These are phyloP conservation scores for Dascyllus trimaculatus DNA, from an alignment of 2,113 vertebrate species.

Conservation along the genomic window DNA sequence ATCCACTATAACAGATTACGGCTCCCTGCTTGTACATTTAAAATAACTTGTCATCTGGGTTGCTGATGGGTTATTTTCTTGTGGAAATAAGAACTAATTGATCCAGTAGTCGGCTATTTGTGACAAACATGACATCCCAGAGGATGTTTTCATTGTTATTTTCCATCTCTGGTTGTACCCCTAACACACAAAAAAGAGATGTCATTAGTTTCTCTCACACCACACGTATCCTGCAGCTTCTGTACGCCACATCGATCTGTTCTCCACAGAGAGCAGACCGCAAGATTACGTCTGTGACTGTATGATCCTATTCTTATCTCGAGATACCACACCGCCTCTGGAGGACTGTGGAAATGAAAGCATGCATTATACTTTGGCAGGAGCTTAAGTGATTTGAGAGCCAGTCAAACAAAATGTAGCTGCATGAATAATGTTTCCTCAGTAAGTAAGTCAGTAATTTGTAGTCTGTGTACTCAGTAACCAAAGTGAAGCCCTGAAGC, in stretches of 20 bases:
- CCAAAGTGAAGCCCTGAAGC: no score
- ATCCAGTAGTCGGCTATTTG: neutral
- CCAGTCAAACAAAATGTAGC: neutral
- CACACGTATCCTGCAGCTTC: conserved; percentile 30
- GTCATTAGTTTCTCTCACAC: conserved; percentile 24
- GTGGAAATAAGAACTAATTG: neutral
- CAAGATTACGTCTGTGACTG: conserved; percentile 19
- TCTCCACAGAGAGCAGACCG: conserved; percentile 17
- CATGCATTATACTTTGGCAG: conserved; percentile 27
- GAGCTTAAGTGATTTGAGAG: conserved; percentile 22
- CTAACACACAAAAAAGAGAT: neutral
- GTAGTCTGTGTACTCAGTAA: neutral
- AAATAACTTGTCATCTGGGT: no score
- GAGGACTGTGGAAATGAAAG: conserved; percentile 27
- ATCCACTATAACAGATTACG: no score
- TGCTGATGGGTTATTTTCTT: no score
- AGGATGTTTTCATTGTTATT: conserved; percentile 1
- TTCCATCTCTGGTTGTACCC: neutral
- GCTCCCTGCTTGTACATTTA: no score
- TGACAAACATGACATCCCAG: neutral
- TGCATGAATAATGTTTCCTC: conserved; percentile 7
- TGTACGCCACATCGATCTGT: conserved; percentile 25
- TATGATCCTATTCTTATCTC: conserved; percentile 35
- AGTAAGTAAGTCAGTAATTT: conserved; percentile 18
- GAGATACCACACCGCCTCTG: conserved; percentile 2